Evolutionary conservation across 2,797 vertebrate species (phyloP).

Genomic region (Vireo griseus): DNA sequence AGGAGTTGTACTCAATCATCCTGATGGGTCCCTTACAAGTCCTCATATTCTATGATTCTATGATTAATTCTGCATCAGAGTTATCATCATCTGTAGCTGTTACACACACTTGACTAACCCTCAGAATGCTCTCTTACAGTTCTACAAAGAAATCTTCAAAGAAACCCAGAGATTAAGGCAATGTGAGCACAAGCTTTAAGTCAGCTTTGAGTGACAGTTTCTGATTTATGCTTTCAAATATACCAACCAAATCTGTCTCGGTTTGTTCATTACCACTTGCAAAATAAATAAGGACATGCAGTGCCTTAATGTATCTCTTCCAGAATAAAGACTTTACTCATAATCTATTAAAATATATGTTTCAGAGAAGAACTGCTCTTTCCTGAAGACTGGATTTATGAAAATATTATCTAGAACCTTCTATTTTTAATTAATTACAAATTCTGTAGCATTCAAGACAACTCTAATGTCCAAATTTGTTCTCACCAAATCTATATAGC

Average conservation of each 20-base stretch:
- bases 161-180: conserved; percentile 5
- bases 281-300: background rate
- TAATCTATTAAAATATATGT: background rate
- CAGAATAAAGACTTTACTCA: background rate
- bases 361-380: background rate
- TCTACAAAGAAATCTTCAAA: conserved; percentile 25
- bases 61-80: background rate
- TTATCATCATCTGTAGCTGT: background rate
- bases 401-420: background rate
- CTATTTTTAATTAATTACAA: background rate
- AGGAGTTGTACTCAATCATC: background rate
- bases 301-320: background rate
- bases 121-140: background rate
- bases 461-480: background rate
- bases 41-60: background rate
- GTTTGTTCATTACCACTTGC: background rate
- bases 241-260: background rate
- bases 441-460: background rate
- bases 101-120: background rate
- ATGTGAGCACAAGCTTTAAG: conserved; percentile 8
- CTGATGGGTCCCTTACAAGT: background rate
- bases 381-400: background rate
- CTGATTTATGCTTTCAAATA: conserved; percentile 18
- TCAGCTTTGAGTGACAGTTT: conserved; percentile 14
- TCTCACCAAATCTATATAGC: background rate